A percentile compares a stretch with the other conserved stretches of the same genome.
Evolutionary conservation across 1,140 invertebrate genomes (phyloP).

Genomic region (Drosophila mayri): DNA sequence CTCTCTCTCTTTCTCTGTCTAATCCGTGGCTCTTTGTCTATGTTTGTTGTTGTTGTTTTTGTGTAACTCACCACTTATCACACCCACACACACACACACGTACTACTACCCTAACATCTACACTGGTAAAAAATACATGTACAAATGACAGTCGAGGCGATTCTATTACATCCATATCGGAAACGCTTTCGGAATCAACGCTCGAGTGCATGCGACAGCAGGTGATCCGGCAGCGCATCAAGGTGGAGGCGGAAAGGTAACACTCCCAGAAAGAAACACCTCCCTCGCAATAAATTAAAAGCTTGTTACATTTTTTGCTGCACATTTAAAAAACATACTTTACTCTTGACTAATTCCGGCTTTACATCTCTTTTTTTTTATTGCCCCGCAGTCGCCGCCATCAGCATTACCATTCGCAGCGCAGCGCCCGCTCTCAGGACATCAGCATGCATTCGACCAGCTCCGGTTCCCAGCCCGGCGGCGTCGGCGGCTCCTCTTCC

Average conservation of each 20-base stretch:
- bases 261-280: constrained; percentile 18
- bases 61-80: constrained; percentile 37
- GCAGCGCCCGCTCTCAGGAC: constrained; percentile 88
- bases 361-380: constrained; percentile 4
- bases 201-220: constrained; percentile 90
- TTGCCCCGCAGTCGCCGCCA: constrained; percentile 87
- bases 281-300: neutral
- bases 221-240: constrained; percentile 89
- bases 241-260: constrained; percentile 90
- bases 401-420: constrained; percentile 91
- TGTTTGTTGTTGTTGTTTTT: constrained; percentile 27
- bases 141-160: constrained; percentile 33
- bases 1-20: constrained; percentile 57
- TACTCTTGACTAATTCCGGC: constrained; percentile 7
- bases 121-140: constrained; percentile 81
- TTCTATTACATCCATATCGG: constrained; percentile 35
- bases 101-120: constrained; percentile 42
- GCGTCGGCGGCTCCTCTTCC: neutral
- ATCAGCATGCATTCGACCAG: constrained; percentile 78
- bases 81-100: constrained; percentile 30
- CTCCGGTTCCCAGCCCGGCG: constrained; percentile 40
- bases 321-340: neutral
- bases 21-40: constrained; percentile 32
- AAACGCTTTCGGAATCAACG: constrained; percentile 88
- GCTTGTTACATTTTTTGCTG: neutral